phyloP scores from a whole-genome alignment of 2,888 invertebrate species.

The Xestia xanthographa region DNA sequence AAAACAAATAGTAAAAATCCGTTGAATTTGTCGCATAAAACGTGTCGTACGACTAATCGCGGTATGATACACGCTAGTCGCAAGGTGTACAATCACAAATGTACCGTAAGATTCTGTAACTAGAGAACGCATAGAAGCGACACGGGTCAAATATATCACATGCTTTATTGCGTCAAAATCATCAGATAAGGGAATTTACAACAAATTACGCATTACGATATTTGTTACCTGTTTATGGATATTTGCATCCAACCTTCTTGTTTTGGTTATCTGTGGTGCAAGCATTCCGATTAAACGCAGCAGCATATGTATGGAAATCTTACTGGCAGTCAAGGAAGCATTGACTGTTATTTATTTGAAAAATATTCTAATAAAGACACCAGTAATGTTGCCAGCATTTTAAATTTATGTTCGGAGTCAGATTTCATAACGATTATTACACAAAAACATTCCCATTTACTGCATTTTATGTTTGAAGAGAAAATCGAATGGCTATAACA shows the following conservation, averaged over 20 bases:
- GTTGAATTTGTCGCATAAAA: conserved; percentile 68
- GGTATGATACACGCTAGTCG: conserved; percentile 73
- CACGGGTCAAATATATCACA: conserved; percentile 69
- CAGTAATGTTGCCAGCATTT: conserved; percentile 16
- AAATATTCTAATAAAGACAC: conserved; percentile 26
- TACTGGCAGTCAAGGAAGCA: conserved; percentile 5
- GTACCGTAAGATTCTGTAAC: conserved; percentile 79
- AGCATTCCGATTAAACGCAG: conserved; percentile 5
- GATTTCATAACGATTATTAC: conserved; percentile 34
- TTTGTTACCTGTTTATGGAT: conserved; percentile 35
- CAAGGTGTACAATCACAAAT: conserved; percentile 73
- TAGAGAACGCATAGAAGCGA: conserved; percentile 76
- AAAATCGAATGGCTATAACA: conserved; percentile 40
- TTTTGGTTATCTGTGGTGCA: conserved; percentile 40
- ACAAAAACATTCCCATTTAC: conserved; percentile 26
- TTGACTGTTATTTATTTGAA: conserved; percentile 38
- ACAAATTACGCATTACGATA: conserved; percentile 34
- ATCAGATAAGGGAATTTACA: conserved; percentile 67
- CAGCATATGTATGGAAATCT: conserved; percentile 42
- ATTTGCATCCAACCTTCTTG: conserved; percentile 54
- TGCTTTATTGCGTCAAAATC: conserved; percentile 67
- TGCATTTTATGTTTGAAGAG: conserved; percentile 25
- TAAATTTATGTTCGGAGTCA: conserved; percentile 22
- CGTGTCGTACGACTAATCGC: conserved; percentile 69
- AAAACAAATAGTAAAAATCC: conserved; percentile 55